These are phyloP conservation scores for Turnix velox DNA, from an alignment of 2,113 vertebrate genomes.

Conservation along the genomic window DNA sequence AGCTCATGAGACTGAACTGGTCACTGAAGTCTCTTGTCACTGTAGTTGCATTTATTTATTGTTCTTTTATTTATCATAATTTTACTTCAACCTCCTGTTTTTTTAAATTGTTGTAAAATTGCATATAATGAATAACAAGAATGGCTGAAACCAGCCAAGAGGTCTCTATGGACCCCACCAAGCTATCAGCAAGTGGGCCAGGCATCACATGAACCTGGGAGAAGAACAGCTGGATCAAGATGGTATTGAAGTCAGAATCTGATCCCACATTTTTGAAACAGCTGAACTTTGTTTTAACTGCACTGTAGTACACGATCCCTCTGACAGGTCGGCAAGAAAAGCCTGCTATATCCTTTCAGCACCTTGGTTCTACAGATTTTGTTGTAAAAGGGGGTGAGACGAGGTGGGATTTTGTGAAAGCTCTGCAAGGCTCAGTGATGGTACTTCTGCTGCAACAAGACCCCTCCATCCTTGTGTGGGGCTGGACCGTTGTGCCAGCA, in stretches of 20 bases:
- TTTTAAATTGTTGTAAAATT: not conserved
- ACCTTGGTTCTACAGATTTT: not conserved
- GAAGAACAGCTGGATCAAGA: not conserved
- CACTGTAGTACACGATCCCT: not conserved
- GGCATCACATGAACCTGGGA: not conserved
- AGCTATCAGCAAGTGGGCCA: not conserved
- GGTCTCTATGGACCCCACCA: not conserved
- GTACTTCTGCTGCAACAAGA: not conserved
- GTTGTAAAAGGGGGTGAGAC: not conserved
- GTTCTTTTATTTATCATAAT: not conserved
- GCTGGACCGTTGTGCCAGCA: not conserved
- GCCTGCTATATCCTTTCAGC: not conserved
- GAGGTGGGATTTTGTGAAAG: not conserved
- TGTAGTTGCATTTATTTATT: not conserved
- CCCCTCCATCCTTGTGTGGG: accelerated
- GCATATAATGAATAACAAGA: not conserved
- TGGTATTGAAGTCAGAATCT: accelerated
- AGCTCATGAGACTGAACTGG: not conserved
- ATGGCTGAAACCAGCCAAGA: not conserved
- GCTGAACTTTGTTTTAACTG: not conserved
- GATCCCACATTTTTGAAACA: not conserved
- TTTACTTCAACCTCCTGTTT: not conserved
- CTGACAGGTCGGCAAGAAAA: not conserved
- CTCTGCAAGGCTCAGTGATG: not conserved
- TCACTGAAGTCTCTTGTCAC: not conserved